Evolutionary conservation across 2,888 invertebrate species (phyloP), one percentile per base, ranked within the genome.

Genomic region (Diploptera punctata): DNA sequence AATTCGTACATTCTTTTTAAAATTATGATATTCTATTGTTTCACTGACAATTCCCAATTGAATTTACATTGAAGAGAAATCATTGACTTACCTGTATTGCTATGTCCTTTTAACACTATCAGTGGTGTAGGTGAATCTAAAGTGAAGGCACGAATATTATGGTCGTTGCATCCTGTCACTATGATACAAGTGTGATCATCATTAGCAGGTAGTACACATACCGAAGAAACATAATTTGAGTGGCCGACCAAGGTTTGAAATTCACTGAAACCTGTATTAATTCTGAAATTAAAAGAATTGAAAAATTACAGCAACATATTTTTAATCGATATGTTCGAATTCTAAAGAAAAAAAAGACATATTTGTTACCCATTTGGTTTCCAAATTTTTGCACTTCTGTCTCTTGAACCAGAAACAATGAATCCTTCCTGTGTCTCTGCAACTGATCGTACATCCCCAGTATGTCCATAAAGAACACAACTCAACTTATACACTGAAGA

Each of bases 161-260:
- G 90, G 82, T 98, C 98, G 83, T 97, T 94, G 79, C 97, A 93
- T 19, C 96, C 97, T 3, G 97, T 95, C 69, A 95, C 85, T 68
- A 98, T 91, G 72, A 95, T 84, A 2, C 95, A 94, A 72, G 91
- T 88, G 80, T 89, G 89, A 21, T 86, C 85, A 75, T 87, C 86
- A 75, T 88, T 88, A 0, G 93, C 91, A 60, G 92, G 90, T 77
- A 95, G 80, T 80, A 91, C 91, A 80, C 92, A 91, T 1, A 97
- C 91, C 77, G 91, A 89, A 0, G 92, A 91, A 0, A 98, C 93
- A 81, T 94, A 98, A 81, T 95, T 95, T 68, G 87, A 89, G 80
- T 97, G 97, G 29, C 95, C 95, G 78, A 87, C 87, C 78, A 92
- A 89, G 0, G 91, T 90, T 68, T 90, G 87, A 13, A 87, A 86